These are phyloP conservation scores for Camponotus floridanus DNA, from an alignment of 1,140 invertebrate genomes.

Conservation along the genomic window DNA sequence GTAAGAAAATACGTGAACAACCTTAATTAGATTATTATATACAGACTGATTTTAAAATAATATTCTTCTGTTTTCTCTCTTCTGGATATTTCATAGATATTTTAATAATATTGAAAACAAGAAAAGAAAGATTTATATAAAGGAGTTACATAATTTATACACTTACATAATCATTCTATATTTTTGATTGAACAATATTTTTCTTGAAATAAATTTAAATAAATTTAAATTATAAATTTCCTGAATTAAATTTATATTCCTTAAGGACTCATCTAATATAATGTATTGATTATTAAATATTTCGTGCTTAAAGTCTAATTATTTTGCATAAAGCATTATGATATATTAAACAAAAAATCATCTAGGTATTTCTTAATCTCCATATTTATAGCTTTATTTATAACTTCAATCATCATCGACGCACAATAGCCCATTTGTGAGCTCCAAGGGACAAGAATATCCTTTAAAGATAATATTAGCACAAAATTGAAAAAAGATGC, in stretches of 20 bases:
- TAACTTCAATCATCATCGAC: conserved; percentile 54
- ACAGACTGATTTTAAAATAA: not conserved
- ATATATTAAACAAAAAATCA: not conserved
- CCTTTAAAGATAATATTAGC: no score
- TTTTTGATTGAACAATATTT: not conserved
- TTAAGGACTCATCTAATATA: not conserved
- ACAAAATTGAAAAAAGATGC: no score
- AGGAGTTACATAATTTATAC: no score
- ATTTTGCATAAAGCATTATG: not conserved
- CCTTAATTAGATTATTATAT: not conserved
- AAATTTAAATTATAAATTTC: no score
- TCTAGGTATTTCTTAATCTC: not conserved
- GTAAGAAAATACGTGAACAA: not conserved
- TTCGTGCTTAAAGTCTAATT: not conserved
- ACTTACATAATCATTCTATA: no score
- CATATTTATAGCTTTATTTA: conserved; percentile 39
- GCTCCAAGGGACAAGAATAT: no score
- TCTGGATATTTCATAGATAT: no score
- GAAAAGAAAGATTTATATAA: no score
- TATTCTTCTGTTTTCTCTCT: no score
- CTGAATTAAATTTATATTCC: not conserved
- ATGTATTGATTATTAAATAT: not conserved
- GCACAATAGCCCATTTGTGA: conserved; percentile 16
- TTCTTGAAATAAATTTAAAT: no score
- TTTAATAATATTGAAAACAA: no score